Evolutionary conservation across 2,888 invertebrate species (phyloP), one percentile per base, ranked within the genome.

Genomic region (Archips crataeganus): DNA sequence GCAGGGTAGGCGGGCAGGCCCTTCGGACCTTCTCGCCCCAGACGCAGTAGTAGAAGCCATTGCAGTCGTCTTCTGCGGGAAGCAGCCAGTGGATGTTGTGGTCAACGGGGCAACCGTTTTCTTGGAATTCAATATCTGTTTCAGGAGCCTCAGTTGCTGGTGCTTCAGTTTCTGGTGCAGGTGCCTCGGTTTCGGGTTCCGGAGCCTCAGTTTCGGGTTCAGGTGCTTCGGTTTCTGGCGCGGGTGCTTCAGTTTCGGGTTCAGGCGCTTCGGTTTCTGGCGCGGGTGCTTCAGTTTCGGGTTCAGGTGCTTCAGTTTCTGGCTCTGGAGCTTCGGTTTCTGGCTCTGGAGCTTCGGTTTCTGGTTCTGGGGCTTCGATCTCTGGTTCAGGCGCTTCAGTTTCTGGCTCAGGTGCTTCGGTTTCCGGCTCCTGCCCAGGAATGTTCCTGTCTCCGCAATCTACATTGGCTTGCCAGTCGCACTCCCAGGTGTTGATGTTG

Each of bases 401-500:
- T 54, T 71, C 75, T 10, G 66, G 60, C 36, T 39, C 9, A 8
- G 65, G 51, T 15, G 66, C 68, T 11, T 65, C 75, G 13, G 90
- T 13, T 2, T 62, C 4, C 10, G 45, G 70, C 9, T 64, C 62
- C 45, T 67, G 70, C 10, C 63, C 75, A n/a, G 91, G 90, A 9
- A 86, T 80, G 62, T 83, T 82, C 62, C 92, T 87, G 47, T 83
- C 90, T 0, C 92, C 88, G 79, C 97, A 97, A 75, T 96, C 93
- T 0, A 96, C 96, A 78, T 96, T 96, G 49, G 91, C 82, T 0
- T 89, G 90, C 90, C 95, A 96, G 83, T 96, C 96, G 78, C 97
- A 97, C 78, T 94, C 92, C 83, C 84, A 84, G 13, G 84, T 91
- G 13, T 92, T 88, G 5, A 94, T 85, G 70, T 96, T 95, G 86